A percentile compares a stretch with the other conserved stretches of the same genome.
Evolutionary conservation across 2,797 vertebrate genomes (phyloP).

Genomic region (Apogon talboti): DNA sequence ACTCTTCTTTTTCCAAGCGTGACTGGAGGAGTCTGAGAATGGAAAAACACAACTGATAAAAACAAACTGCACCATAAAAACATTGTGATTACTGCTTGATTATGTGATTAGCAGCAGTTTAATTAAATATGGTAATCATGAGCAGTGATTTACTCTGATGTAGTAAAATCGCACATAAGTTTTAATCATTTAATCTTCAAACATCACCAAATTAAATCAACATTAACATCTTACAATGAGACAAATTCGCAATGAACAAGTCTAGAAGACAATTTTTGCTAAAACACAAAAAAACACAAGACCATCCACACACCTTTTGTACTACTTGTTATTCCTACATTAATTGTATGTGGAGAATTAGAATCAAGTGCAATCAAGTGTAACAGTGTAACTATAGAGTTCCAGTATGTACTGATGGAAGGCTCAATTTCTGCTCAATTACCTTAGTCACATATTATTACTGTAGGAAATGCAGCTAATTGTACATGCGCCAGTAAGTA

Average conservation of each 20-base stretch:
- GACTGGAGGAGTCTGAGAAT: constrained; percentile 88
- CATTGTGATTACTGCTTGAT: not conserved
- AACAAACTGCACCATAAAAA: not conserved
- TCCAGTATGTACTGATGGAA: not conserved
- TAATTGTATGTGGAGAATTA: not conserved
- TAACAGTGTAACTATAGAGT: not conserved
- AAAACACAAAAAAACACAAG: constrained; percentile 41
- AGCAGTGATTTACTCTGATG: constrained; percentile 23
- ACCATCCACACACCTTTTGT: constrained; percentile 49
- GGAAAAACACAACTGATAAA: not conserved
- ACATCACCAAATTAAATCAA: constrained; percentile 42
- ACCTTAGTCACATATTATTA: not conserved
- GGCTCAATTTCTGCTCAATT: not conserved
- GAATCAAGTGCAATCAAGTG: not conserved
- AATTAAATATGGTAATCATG: constrained; percentile 25
- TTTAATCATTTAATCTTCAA: constrained; percentile 23
- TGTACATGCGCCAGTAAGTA: not conserved
- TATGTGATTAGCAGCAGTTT: constrained; percentile 29
- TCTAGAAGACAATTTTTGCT: constrained; percentile 8
- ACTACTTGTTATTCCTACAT: not conserved
- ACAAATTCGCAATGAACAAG: constrained; percentile 15
- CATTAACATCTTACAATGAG: constrained; percentile 10
- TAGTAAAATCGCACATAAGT: constrained; percentile 4
- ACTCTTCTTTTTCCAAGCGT: constrained; percentile 93
- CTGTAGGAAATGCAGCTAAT: not conserved